Conservation (phyloP, 2,113 vertebrate species). For the Forbesichthys papilliferus region DNA sequence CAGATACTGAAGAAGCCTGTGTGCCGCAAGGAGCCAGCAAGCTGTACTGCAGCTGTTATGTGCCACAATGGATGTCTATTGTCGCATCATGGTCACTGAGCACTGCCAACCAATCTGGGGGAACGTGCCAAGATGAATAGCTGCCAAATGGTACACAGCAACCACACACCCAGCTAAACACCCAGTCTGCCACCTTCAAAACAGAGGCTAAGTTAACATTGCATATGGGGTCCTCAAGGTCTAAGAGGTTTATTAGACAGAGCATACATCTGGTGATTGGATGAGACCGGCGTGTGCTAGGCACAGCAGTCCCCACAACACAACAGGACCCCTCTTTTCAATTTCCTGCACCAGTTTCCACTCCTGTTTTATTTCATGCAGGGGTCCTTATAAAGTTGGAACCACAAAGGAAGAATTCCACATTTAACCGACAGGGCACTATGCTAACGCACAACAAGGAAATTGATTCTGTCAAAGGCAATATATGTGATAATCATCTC, state of each 20-base stretch:
- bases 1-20: conserved; percentile 40
- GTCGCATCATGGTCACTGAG: conserved; percentile 26
- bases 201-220: conserved; percentile 26
- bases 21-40: conserved; percentile 33
- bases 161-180: conserved; percentile 31
- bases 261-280: conserved; percentile 53
- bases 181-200: conserved; percentile 35
- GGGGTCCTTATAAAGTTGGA: conserved; percentile 57
- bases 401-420: conserved; percentile 41
- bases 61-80: conserved; percentile 46
- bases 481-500: conserved; percentile 68
- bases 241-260: conserved; percentile 32
- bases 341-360: conserved; percentile 73
- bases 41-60: conserved; percentile 60
- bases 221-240: conserved; percentile 36
- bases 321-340: conserved; percentile 70
- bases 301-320: conserved; percentile 54
- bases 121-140: conserved; percentile 34
- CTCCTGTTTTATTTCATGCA: conserved; percentile 58
- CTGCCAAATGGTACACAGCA: conserved; percentile 41
- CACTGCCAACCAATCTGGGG: conserved; percentile 16
- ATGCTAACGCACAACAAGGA: conserved; percentile 51
- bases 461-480: conserved; percentile 62
- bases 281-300: conserved; percentile 50
- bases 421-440: conserved; percentile 59